These are phyloP conservation scores for Mus minutoides DNA, from an alignment of 2,797 vertebrate genomes.

Conservation along the genomic window DNA sequence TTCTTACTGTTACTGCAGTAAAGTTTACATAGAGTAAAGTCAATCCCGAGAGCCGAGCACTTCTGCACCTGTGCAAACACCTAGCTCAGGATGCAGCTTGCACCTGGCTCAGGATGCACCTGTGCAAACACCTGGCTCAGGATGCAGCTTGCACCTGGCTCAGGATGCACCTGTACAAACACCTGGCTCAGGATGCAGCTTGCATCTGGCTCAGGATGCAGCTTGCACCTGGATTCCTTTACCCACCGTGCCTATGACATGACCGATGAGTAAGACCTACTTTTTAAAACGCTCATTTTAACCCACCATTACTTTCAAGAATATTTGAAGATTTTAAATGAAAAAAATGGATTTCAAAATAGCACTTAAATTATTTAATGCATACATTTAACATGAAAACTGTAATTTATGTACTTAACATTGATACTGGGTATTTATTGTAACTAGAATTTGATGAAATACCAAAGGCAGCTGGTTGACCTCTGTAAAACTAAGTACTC, in stretches of 20 bases:
- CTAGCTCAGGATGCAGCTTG: neutral
- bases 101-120: neutral
- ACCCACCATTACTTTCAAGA: neutral
- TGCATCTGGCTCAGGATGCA: neutral
- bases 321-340: neutral
- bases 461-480: neutral
- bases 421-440: neutral
- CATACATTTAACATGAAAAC: neutral
- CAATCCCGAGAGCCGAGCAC: neutral
- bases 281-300: neutral
- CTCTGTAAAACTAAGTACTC: neutral
- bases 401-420: slow-evolving; percentile 13
- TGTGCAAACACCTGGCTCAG: neutral
- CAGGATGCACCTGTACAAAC: neutral
- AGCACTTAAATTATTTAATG: neutral
- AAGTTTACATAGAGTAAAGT: neutral
- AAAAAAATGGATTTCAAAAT: neutral
- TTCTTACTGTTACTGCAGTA: neutral
- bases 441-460: slow-evolving; percentile 23
- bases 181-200: neutral
- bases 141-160: neutral
- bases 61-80: neutral
- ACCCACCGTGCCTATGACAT: neutral
- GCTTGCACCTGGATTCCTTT: neutral
- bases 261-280: neutral